Evolutionary conservation across 2,113 vertebrate species (phyloP).

Genomic region (Hydrochoerus hydrochaeris): DNA sequence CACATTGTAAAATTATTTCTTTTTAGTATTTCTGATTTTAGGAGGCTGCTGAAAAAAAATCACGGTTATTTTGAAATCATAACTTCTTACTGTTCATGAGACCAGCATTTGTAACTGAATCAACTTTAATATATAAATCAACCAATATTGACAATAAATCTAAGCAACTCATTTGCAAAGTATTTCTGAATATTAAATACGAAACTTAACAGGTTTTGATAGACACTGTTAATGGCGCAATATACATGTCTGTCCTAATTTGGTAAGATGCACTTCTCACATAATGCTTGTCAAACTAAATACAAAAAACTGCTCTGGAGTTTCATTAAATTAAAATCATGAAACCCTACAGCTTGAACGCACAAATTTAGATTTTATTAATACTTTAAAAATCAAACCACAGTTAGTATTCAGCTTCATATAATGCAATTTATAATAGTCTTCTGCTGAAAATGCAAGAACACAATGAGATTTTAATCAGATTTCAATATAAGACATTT

Average conservation of each 20-base stretch:
- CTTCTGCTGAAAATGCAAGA: constrained; percentile 71
- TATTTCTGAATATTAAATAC: constrained; percentile 79
- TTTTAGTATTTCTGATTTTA: constrained; percentile 69
- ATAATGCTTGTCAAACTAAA: constrained; percentile 81
- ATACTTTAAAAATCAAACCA: constrained; percentile 87
- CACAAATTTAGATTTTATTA: constrained; percentile 87
- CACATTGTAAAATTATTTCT: constrained; percentile 29
- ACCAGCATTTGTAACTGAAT: constrained; percentile 81
- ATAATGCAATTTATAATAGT: constrained; percentile 82
- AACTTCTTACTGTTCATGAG: constrained; percentile 69
- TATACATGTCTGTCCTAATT: constrained; percentile 82
- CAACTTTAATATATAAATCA: constrained; percentile 75
- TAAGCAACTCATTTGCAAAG: constrained; percentile 73
- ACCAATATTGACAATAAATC: constrained; percentile 60
- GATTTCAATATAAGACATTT: constrained; percentile 78
- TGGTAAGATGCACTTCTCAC: constrained; percentile 76
- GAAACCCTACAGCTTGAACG: constrained; percentile 80
- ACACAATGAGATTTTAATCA: constrained; percentile 73
- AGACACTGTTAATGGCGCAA: constrained; percentile 81
- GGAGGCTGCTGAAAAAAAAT: constrained; percentile 73
- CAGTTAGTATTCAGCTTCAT: constrained; percentile 80
- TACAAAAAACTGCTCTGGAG: constrained; percentile 80
- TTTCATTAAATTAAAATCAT: constrained; percentile 87
- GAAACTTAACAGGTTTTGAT: constrained; percentile 85
- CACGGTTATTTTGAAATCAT: constrained; percentile 78